A percentile compares a stretch with the other conserved stretches of the same genome.
Conservation (phyloP, 2,888 invertebrate species). For the Tenodera sinensis region DNA sequence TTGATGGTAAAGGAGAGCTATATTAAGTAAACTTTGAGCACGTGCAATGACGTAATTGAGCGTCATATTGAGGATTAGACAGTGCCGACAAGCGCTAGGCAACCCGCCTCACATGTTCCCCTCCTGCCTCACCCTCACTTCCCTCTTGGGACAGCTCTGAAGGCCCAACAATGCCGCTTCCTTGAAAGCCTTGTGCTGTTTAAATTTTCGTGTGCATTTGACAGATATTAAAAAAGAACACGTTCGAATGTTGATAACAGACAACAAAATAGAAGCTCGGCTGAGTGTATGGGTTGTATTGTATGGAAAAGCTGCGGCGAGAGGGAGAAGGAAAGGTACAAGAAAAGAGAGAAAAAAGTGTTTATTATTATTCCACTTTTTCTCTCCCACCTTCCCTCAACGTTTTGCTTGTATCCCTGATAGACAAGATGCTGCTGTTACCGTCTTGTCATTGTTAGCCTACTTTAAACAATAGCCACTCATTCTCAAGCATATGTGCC, state of each 20-base stretch:
- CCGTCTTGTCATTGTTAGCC: background rate
- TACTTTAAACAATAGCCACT: background rate
- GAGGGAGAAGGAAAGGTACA: background rate
- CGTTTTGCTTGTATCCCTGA: background rate
- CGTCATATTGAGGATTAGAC: background rate
- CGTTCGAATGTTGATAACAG: slow-evolving; percentile 31
- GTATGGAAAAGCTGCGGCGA: background rate
- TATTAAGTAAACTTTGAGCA: too few relatives aligned
- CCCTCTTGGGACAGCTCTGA: slow-evolving; percentile 30
- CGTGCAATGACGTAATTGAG: background rate
- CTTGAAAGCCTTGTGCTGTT: slow-evolving; percentile 31
- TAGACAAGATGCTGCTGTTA: background rate
- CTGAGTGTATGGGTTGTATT: background rate
- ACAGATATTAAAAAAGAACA: slow-evolving; percentile 34
- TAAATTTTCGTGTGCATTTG: slow-evolving; percentile 34
- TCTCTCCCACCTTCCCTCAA: background rate
- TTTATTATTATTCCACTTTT: background rate
- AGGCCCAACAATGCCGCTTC: slow-evolving; percentile 26
- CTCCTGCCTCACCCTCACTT: background rate
- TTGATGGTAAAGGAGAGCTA: too few relatives aligned
- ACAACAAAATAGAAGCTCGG: slow-evolving; percentile 25
- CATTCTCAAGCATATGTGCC: too few relatives aligned
- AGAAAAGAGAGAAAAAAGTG: background rate
- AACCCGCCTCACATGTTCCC: background rate
- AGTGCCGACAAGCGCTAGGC: background rate